Evolutionary conservation across 2,888 invertebrate species (phyloP).

Genomic region (Ctena decussata): DNA sequence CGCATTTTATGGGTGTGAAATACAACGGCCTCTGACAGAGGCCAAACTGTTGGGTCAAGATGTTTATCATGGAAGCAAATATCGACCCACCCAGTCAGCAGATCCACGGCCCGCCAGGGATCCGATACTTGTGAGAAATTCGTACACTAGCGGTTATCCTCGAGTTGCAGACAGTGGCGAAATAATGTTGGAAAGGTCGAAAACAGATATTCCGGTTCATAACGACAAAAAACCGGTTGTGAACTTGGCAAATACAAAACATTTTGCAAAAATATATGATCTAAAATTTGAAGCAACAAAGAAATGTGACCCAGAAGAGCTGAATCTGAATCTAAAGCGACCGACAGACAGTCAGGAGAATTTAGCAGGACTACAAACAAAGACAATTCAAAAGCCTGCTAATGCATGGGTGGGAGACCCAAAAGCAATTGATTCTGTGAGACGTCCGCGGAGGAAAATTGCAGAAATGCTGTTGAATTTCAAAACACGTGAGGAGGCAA

Average conservation of each 20-base stretch:
- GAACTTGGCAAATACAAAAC: slow-evolving; percentile 6
- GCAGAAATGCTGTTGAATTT: slow-evolving; percentile 50
- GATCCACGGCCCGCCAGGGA: slow-evolving; percentile 9
- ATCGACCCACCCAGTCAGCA: slow-evolving; percentile 43
- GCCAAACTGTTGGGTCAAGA: slow-evolving; percentile 60
- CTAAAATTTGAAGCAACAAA: not conserved
- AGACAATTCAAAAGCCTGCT: not conserved
- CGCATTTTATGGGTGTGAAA: slow-evolving; percentile 53
- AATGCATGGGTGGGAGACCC: not conserved
- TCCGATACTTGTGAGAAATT: not conserved
- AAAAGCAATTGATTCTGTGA: slow-evolving; percentile 52
- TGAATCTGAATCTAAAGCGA: not conserved
- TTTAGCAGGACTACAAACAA: not conserved
- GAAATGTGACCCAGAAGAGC: not conserved
- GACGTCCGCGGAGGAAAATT: slow-evolving; percentile 44
- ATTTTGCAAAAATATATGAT: slow-evolving; percentile 17
- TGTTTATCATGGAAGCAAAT: slow-evolving; percentile 32
- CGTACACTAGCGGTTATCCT: not conserved
- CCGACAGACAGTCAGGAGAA: not conserved
- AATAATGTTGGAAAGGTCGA: not conserved
- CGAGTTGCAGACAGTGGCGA: not conserved
- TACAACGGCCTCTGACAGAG: slow-evolving; percentile 55
- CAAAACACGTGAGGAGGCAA: slow-evolving; percentile 63
- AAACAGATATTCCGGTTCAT: not conserved
- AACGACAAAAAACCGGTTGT: not conserved